Evolutionary conservation across 2,113 vertebrate genomes (phyloP).

Genomic region (Bubo blakistoni): DNA sequence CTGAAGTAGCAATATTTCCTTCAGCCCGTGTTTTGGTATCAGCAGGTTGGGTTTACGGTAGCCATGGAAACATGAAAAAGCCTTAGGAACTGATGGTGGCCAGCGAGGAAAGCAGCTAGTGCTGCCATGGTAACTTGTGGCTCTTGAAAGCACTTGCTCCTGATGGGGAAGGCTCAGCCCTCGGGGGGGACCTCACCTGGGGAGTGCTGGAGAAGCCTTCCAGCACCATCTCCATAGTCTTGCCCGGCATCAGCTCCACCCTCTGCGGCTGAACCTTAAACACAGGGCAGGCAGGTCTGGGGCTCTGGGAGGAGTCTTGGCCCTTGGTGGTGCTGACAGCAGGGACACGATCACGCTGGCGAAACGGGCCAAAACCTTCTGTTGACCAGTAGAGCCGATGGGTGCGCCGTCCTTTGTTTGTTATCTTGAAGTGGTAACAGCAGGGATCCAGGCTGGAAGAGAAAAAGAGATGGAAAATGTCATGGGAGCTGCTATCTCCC

Average conservation of each 20-base stretch:
- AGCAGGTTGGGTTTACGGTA: background rate
- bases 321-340: background rate
- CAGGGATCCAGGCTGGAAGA: slow-evolving; percentile 70
- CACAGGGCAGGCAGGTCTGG: background rate
- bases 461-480: background rate
- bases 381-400: slow-evolving; percentile 81
- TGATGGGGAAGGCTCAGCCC: background rate
- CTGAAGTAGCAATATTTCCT: background rate
- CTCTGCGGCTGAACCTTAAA: slow-evolving; percentile 76
- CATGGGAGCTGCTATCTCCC: background rate
- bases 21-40: background rate
- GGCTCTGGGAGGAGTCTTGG: background rate
- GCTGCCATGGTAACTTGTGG: slow-evolving; percentile 42
- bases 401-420: slow-evolving; percentile 75
- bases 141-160: slow-evolving; percentile 1
- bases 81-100: slow-evolving; percentile 19
- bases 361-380: slow-evolving; percentile 37
- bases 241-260: slow-evolving; percentile 78
- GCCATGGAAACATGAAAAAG: slow-evolving; percentile 26
- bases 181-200: slow-evolving; percentile 66
- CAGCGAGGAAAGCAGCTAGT: background rate
- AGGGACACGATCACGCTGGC: background rate
- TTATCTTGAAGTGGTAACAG: slow-evolving; percentile 57
- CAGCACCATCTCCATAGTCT: slow-evolving; percentile 74
- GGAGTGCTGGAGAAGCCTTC: slow-evolving; percentile 73